phyloP scores from a whole-genome alignment of 2,888 invertebrate species.

The Cosmopolites sordidus region DNA sequence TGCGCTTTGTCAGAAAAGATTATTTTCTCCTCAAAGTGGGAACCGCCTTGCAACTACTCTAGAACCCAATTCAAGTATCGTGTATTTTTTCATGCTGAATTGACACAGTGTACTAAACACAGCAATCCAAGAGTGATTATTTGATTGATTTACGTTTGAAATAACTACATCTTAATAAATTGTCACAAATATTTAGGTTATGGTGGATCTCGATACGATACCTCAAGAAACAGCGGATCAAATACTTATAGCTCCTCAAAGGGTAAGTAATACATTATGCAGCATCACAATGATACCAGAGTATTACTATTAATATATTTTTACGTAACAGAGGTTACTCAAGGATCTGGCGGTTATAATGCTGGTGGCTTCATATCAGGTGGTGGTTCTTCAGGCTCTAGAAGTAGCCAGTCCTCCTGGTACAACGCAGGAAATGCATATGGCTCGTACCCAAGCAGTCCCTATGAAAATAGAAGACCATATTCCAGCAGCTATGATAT shows the following conservation, averaged over 20 bases:
- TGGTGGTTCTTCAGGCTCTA: neutral
- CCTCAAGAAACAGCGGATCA: neutral
- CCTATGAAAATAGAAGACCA: slow-evolving; percentile 38
- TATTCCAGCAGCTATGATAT: slow-evolving; percentile 51
- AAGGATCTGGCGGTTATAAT: neutral
- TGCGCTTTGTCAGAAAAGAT: too few species aligned
- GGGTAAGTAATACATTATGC: neutral
- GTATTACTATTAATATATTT: neutral
- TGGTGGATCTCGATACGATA: neutral
- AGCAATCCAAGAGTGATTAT: too few species aligned
- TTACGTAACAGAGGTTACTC: neutral
- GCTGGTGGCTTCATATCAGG: slow-evolving; percentile 10
- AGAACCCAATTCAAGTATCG: too few species aligned
- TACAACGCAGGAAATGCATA: slow-evolving; percentile 31
- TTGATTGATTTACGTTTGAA: too few species aligned
- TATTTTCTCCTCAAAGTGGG: too few species aligned
- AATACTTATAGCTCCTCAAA: neutral
- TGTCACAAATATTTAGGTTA: neutral
- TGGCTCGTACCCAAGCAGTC: slow-evolving; percentile 41
- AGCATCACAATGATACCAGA: too few species aligned
- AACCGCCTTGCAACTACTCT: too few species aligned
- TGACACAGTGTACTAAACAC: too few species aligned
- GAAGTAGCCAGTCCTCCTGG: slow-evolving; percentile 1
- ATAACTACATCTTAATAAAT: too few species aligned
- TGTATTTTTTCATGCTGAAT: too few species aligned